Conservation (phyloP, 2,888 invertebrate genomes). For the Acrocyrtus sp. region DNA sequence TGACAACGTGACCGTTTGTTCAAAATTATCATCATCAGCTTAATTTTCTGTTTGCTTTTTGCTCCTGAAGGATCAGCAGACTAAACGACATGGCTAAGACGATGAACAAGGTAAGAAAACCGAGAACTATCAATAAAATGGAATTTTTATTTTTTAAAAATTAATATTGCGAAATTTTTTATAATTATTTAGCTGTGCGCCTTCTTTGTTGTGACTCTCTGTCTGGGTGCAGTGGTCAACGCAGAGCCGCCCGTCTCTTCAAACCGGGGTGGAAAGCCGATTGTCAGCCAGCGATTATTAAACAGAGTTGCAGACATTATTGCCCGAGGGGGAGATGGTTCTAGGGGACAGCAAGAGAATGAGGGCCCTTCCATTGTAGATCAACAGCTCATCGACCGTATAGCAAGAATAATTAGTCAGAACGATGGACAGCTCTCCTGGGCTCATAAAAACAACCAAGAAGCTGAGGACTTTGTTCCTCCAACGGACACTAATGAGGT, state of each 20-base stretch:
- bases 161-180: too few species aligned
- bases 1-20: background rate
- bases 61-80: background rate
- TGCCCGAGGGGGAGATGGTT: constrained; percentile 44
- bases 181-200: background rate
- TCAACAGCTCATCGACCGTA: constrained; percentile 44
- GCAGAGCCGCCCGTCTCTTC: constrained; percentile 24
- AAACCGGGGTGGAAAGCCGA: background rate
- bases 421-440: constrained; percentile 40
- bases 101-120: background rate
- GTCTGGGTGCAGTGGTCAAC: constrained; percentile 1
- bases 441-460: constrained; percentile 6
- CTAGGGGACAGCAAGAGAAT: constrained; percentile 14
- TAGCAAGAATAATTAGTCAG: constrained; percentile 49
- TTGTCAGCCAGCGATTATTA: constrained; percentile 43
- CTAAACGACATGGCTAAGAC: background rate
- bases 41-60: too few species aligned
- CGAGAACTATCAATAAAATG: too few species aligned
- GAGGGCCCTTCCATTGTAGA: constrained; percentile 48
- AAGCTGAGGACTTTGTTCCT: background rate
- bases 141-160: too few species aligned
- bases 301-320: constrained; percentile 50
- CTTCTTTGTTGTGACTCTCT: background rate
- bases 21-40: background rate
- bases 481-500: background rate